These are phyloP conservation scores for Coilia nasus DNA, from an alignment of 2,797 vertebrate species.

Conservation along the genomic window DNA sequence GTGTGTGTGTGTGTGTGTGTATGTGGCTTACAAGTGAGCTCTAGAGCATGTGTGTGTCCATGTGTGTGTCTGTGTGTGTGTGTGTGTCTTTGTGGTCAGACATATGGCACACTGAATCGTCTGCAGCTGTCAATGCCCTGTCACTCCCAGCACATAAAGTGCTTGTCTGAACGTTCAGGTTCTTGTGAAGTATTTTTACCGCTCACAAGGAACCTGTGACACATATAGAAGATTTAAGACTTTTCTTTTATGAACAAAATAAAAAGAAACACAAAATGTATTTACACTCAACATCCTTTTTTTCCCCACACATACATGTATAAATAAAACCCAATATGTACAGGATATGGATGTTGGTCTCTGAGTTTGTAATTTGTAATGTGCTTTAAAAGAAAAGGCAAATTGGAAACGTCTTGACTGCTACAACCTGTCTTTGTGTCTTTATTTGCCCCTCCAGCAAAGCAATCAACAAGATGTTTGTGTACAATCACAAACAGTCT, in stretches of 20 bases:
- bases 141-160: constrained; percentile 51
- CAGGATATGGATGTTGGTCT: neutral
- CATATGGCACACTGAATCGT: constrained; percentile 18
- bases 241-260: neutral
- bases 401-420: neutral
- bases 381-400: no score
- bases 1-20: constrained; percentile 35
- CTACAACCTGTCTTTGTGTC: neutral
- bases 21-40: no score
- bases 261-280: neutral
- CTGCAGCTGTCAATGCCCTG: constrained; percentile 30
- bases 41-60: constrained; percentile 30
- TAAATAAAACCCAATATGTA: neutral
- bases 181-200: constrained; percentile 19
- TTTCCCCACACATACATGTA: neutral
- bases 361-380: no score
- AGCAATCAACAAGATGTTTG: constrained; percentile 92
- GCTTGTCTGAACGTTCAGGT: neutral
- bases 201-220: neutral
- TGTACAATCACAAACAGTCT: constrained; percentile 94
- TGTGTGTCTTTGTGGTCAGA: constrained; percentile 6
- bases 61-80: constrained; percentile 27
- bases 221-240: neutral
- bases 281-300: neutral
- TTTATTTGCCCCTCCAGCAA: constrained; percentile 76